Conservation (phyloP, 2,888 invertebrate genomes). For the Hybos culiciformis region DNA sequence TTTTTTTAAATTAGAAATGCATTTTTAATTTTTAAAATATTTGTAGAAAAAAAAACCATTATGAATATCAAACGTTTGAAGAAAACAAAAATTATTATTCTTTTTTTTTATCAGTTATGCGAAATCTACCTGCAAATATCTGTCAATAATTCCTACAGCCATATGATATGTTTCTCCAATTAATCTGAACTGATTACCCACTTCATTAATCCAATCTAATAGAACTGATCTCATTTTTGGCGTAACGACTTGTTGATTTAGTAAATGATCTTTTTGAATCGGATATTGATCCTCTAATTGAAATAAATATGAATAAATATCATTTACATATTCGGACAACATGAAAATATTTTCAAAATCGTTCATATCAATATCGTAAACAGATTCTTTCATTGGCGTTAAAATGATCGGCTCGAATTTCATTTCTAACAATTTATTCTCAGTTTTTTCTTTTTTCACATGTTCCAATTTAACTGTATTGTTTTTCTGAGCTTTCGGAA, state of each 20-base stretch:
- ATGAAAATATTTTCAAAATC: slow-evolving; percentile 63
- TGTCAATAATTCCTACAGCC: slow-evolving; percentile 75
- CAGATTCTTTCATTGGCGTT: neutral
- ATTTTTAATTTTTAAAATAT: neutral
- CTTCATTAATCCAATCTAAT: slow-evolving; percentile 89
- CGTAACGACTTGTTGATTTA: slow-evolving; percentile 40
- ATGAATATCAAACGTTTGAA: too few relatives aligned
- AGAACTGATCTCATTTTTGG: slow-evolving; percentile 79
- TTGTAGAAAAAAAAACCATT: neutral
- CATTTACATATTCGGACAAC: slow-evolving; percentile 73
- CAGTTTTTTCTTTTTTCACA: neutral
- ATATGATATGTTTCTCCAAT: slow-evolving; percentile 81
- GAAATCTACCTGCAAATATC: slow-evolving; percentile 48
- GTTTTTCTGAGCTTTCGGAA: slow-evolving; percentile 12
- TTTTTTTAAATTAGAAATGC: slow-evolving; percentile 15
- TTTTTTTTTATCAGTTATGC: too few relatives aligned
- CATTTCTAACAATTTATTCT: neutral
- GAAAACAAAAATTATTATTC: too few relatives aligned
- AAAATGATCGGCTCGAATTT: too few relatives aligned
- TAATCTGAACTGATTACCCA: slow-evolving; percentile 74
- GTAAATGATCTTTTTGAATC: slow-evolving; percentile 51
- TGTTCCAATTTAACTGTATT: slow-evolving; percentile 7
- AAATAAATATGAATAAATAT: slow-evolving; percentile 75
- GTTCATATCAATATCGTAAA: slow-evolving; percentile 62
- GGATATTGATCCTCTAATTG: slow-evolving; percentile 56